phyloP scores from a whole-genome alignment of 2,888 invertebrate species.

The Euzophera pinguis region DNA sequence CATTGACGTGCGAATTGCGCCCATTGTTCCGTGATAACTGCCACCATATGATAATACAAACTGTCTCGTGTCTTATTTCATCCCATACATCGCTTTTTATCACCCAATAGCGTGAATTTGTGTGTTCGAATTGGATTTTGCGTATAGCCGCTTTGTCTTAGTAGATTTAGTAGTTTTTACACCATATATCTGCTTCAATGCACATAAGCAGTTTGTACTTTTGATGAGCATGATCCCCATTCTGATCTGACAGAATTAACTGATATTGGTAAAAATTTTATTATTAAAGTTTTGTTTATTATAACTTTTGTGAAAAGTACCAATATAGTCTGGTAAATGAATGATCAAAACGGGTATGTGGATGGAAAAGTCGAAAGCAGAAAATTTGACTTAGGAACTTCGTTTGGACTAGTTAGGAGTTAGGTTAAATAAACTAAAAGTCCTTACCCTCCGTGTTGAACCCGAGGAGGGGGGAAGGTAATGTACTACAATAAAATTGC shows the following conservation, averaged over 20 bases:
- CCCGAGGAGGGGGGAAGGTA: too few species aligned
- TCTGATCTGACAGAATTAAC: not conserved
- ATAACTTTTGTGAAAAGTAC: too few species aligned
- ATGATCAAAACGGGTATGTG: too few species aligned
- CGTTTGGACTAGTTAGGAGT: too few species aligned
- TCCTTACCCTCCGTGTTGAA: too few species aligned
- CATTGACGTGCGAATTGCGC: constrained; percentile 4
- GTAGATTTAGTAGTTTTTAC: not conserved
- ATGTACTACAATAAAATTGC: too few species aligned
- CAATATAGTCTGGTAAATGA: too few species aligned
- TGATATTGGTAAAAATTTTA: too few species aligned
- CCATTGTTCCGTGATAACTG: constrained; percentile 8
- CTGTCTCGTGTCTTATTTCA: constrained; percentile 62
- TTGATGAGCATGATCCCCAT: not conserved
- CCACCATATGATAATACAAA: constrained; percentile 35
- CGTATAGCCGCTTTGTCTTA: not conserved
- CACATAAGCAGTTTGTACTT: not conserved
- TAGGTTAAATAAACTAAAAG: too few species aligned
- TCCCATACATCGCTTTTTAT: constrained; percentile 22
- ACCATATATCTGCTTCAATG: not conserved
- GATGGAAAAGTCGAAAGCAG: too few species aligned
- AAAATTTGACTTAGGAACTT: too few species aligned
- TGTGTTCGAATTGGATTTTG: constrained; percentile 6
- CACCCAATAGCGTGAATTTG: constrained; percentile 21
- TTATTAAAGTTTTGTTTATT: too few species aligned